Conservation (phyloP, 35 echinoderm and acorn worm genomes). For the Strongylocentrotus purpuratus region DNA sequence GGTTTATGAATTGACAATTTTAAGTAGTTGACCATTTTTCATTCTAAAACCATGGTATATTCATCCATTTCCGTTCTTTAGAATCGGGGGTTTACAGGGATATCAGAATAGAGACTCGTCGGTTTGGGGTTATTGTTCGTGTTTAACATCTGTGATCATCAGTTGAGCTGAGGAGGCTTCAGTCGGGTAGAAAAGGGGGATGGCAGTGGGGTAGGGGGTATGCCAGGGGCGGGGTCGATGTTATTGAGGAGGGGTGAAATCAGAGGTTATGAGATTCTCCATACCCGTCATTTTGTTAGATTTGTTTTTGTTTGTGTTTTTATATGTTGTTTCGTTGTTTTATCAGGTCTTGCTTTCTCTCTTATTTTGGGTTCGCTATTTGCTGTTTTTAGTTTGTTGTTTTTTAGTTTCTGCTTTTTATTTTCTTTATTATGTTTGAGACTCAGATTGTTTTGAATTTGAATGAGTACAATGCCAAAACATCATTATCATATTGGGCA, state of each 20-base stretch:
- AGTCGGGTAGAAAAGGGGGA: background rate
- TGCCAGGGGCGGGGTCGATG: background rate
- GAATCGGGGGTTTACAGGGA: background rate
- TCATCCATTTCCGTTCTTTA: constrained; percentile 4
- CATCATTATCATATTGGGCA: no score
- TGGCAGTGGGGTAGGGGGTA: background rate
- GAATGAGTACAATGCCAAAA: no score
- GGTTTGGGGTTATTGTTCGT: background rate
- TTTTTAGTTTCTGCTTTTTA: no score
- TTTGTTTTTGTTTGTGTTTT: background rate
- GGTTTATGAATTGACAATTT: background rate
- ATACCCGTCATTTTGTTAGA: background rate
- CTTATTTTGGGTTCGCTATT: no score
- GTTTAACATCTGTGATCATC: background rate
- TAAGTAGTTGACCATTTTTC: constrained; percentile 4
- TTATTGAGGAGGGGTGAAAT: background rate
- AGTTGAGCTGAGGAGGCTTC: background rate
- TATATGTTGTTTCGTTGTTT: background rate
- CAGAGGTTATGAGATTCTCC: background rate
- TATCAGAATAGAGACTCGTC: no score
- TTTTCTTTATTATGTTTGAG: no score
- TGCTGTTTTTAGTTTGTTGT: no score
- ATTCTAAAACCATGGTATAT: background rate
- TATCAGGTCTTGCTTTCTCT: no score
- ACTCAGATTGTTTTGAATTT: no score